These are phyloP conservation scores for Nyctibius bracteatus DNA, from an alignment of 2,113 vertebrate species.

Conservation along the genomic window DNA sequence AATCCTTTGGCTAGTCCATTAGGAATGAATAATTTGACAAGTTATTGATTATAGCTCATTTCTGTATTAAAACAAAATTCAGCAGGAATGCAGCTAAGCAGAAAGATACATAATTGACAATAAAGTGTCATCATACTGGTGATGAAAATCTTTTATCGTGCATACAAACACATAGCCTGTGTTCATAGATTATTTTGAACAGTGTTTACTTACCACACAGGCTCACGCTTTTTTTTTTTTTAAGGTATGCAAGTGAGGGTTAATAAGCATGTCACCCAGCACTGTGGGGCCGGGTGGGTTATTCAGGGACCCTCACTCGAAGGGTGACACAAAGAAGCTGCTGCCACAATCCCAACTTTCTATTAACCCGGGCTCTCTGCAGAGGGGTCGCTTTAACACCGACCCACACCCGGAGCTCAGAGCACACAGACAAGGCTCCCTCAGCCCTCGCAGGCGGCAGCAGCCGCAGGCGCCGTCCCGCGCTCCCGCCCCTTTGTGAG, in stretches of 20 bases:
- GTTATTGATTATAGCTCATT: conserved; percentile 43
- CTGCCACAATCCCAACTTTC: not conserved
- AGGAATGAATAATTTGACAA: conserved; percentile 42
- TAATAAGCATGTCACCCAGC: not conserved
- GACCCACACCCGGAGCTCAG: rapidly evolving
- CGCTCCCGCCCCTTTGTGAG: too few relatives aligned
- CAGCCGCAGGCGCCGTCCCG: too few relatives aligned
- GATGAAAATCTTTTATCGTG: not conserved
- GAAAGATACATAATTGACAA: conserved; percentile 34
- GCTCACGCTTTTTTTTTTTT: not conserved
- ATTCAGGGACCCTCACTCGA: rapidly evolving
- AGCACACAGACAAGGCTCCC: rapidly evolving
- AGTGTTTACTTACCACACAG: not conserved
- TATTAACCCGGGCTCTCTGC: rapidly evolving
- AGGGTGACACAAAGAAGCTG: not conserved
- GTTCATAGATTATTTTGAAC: not conserved
- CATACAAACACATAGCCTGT: not conserved
- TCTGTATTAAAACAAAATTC: conserved; percentile 34
- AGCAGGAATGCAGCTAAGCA: conserved; percentile 2
- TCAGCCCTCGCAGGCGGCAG: not conserved
- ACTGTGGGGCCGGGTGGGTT: not conserved
- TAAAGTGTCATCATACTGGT: not conserved
- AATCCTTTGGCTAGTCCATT: conserved; percentile 36
- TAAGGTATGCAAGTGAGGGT: not conserved
- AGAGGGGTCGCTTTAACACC: rapidly evolving